Base-by-base conservation (phyloP, 1,140 invertebrate species). In the Octopus bimaculoides region DNA sequence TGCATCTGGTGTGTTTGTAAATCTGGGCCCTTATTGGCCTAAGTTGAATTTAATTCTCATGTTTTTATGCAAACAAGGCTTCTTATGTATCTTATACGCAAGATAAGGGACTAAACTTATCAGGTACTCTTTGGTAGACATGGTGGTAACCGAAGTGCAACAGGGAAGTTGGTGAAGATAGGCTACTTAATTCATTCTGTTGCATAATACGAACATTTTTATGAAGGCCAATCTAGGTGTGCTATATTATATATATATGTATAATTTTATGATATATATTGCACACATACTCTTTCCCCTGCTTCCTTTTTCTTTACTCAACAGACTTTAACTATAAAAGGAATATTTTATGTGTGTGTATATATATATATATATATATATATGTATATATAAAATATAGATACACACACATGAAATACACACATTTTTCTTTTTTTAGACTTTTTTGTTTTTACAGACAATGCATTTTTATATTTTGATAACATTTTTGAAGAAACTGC, bases 1-100 rank as follows among this genome's bases (percentile, higher is more conserved):
- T 52, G 66, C 66, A 52, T 20, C 74, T 75, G 74, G 74, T 75
- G 74, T 75, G 74, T 75, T 75, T 75, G n/a, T 75, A 75, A 75
- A 52, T 75, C 26, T 26, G 26, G 74, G n/a, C 74, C 74, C 74
- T 52, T 75, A 75, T 41, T 75, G 74, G 74, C 74, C 74, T 41
- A n/a, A 52, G 74, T 75, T 75, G 74, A 52, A 52, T 75, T 75
- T 17, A 7, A 5, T 52, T 53, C 52, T 10, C 12, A 12, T 66
- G 61, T 75, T 52, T 26, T 12, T 17, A 75, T 75, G 74, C 74
- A 75, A 75, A n/a, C 74, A 75, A 75, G 74, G 74, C 74, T 75
- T 75, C 8, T 41, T 20, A 75, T 9, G 26, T 75, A 75, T 75
- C 74, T 75, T 75, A 75, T 75, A 53, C 20, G 14, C 9, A 17